Conservation (phyloP, 2,113 vertebrate species). For the Camelus bactrianus region DNA sequence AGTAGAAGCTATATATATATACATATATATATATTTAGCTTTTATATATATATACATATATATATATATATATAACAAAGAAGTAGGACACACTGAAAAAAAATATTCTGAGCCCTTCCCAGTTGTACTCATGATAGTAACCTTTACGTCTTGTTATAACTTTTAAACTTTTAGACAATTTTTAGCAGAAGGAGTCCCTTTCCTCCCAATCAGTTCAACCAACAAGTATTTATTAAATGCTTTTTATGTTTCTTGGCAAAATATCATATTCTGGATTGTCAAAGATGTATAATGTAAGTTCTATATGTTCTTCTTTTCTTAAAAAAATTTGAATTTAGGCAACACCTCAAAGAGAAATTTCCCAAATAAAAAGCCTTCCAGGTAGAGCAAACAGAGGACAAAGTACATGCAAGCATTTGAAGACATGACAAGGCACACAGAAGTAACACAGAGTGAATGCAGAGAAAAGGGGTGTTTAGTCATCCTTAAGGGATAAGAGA, state of each 20-base stretch:
- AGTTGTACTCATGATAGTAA: neutral
- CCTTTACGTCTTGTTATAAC: neutral
- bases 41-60: neutral
- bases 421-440: neutral
- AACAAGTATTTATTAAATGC: neutral
- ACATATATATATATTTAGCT: no score
- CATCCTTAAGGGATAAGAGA: neutral
- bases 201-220: neutral
- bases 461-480: neutral
- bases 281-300: neutral
- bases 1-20: neutral
- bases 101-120: neutral
- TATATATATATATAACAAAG: neutral
- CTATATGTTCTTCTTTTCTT: neutral
- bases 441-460: neutral
- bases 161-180: neutral
- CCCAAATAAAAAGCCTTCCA: neutral
- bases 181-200: neutral
- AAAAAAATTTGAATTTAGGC: neutral
- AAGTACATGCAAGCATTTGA: neutral
- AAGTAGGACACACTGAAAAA: neutral
- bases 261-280: neutral
- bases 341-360: neutral
- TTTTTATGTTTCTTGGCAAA: neutral
- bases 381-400: neutral